Base-by-base conservation (phyloP, 2,113 vertebrate species). In the Chloebia gouldiae region DNA sequence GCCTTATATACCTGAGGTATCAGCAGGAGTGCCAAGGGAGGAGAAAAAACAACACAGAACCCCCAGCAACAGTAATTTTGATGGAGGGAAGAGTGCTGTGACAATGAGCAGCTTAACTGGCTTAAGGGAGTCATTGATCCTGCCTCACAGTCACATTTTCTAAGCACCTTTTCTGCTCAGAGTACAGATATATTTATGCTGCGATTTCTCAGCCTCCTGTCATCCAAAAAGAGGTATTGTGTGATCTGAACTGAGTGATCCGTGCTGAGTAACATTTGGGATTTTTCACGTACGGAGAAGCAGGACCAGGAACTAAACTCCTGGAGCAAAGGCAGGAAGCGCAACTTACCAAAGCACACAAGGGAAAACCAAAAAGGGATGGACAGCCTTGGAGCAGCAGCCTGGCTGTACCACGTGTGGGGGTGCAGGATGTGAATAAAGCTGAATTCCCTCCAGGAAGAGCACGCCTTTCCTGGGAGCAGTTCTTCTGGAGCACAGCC, bases 331-430 rank as follows among this genome's bases (percentile, higher is more conserved):
- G 37, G 40, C 75, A 47, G 21, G 20, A 45, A 61, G 75, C 24
- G 60, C 35, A 78, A 37, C 25, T 39, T 14, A 51, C 1, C 23
- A 70, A 81, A 5, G 18, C 47, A 39, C 69, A 31, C 18, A 21
- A 53, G 61, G 50, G 60, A 24, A 53, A 96, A 84, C 1, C 51
- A 57, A 71, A 40, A 2, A 3, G 7, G 20, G 16, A 35, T 30
- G 35, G 65, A 31, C 24, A 90, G 66, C 65, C 61, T 22, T 9
- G 60, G 44, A 39, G 64, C 82, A 85, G n/a, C 0, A 71, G 81
- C 20, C 20, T 9, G 61, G 21, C 0, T 7, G 21, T 9, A 11
- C 12, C 40, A 1, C 11, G 5, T 24, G 4, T 51, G 50, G 40
- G 54, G 44, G 44, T 37, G 69, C 35, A 59, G 45, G 60, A 28